A percentile compares a stretch with the other conserved stretches of the same genome.
phyloP scores from a whole-genome alignment of 2,888 invertebrate genomes.

The Bombylius discolor region DNA sequence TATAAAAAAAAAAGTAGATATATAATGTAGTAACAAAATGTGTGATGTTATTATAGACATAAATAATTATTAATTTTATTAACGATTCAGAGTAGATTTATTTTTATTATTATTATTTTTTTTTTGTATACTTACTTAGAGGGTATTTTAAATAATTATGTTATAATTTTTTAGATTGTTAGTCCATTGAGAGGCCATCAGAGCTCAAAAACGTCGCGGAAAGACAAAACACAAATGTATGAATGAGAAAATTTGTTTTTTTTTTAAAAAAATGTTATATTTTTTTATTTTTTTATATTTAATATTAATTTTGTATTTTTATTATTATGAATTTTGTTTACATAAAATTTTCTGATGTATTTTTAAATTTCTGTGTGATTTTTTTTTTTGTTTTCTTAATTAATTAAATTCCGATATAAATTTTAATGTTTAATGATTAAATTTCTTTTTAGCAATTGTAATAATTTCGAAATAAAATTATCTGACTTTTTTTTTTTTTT shows the following conservation, averaged over 20 bases:
- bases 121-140: not conserved
- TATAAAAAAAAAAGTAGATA: too few relatives aligned
- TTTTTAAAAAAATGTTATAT: slow-evolving; percentile 16
- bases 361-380: too few relatives aligned
- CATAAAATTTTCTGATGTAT: too few relatives aligned
- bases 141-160: not conserved
- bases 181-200: slow-evolving; percentile 34
- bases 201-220: slow-evolving; percentile 37
- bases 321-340: not conserved
- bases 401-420: too few relatives aligned
- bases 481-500: too few relatives aligned
- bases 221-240: slow-evolving; percentile 40
- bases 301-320: not conserved
- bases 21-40: too few relatives aligned
- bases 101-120: not conserved
- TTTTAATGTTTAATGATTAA: too few relatives aligned
- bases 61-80: too few relatives aligned
- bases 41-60: too few relatives aligned
- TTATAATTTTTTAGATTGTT: slow-evolving; percentile 12
- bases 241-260: slow-evolving; percentile 13
- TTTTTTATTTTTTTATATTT: slow-evolving; percentile 7
- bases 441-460: too few relatives aligned
- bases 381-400: too few relatives aligned
- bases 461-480: too few relatives aligned
- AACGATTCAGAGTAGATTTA: not conserved